Conservation (phyloP, 2,888 invertebrate species). For the Beris morrisii region DNA sequence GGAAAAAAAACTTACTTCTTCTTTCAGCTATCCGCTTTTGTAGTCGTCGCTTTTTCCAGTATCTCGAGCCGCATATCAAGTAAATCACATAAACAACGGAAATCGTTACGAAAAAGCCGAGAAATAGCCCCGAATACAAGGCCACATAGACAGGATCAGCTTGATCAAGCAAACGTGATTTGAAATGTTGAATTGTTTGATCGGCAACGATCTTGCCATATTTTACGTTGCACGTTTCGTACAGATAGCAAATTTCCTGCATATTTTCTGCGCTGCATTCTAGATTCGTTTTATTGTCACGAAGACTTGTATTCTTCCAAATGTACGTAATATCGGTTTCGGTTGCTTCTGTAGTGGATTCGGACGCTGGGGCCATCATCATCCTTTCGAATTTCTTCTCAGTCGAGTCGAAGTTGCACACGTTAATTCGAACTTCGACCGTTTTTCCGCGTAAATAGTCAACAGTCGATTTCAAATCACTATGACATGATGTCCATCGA, state of each 20-base stretch:
- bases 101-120: constrained; percentile 17
- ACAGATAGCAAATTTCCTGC: constrained; percentile 3
- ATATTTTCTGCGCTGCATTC: constrained; percentile 9
- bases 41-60: constrained; percentile 19
- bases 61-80: constrained; percentile 22
- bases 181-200: constrained; percentile 11
- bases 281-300: not conserved
- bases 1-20: constrained; percentile 12
- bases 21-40: constrained; percentile 10
- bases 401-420: constrained; percentile 41
- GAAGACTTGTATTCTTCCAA: constrained; percentile 11
- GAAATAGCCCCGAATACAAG: constrained; percentile 20
- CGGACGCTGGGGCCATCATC: constrained; percentile 36
- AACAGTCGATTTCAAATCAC: constrained; percentile 47
- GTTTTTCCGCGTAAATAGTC: constrained; percentile 44
- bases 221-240: constrained; percentile 11
- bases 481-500: constrained; percentile 61
- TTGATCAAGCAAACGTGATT: constrained; percentile 13
- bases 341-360: not conserved
- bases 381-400: constrained; percentile 48
- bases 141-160: constrained; percentile 18
- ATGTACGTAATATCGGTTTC: constrained; percentile 15
- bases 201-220: constrained; percentile 13
- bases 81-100: constrained; percentile 13
- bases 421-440: constrained; percentile 43